These are phyloP conservation scores for Balaenoptera acutorostrata DNA, from an alignment of 2,113 vertebrate species.

Conservation along the genomic window DNA sequence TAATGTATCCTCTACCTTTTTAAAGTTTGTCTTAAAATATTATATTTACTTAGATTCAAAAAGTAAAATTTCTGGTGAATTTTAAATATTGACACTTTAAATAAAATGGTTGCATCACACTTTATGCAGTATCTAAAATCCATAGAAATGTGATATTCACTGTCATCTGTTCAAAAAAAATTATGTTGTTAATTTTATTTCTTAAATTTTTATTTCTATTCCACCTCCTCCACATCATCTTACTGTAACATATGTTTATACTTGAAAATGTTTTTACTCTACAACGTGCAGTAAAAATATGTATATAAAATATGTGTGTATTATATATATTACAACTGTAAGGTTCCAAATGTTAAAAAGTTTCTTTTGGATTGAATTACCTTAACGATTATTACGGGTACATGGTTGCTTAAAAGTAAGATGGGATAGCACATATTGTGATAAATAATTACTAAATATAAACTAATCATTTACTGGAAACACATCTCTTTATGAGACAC, in stretches of 20 bases:
- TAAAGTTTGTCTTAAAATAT: neutral
- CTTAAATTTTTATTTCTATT: neutral
- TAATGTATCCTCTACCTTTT: neutral
- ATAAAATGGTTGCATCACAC: neutral
- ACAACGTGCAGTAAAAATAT: neutral
- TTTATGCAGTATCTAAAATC: neutral
- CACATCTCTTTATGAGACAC: constrained; percentile 29
- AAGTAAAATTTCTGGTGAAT: neutral
- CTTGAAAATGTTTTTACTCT: neutral
- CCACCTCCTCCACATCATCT: neutral
- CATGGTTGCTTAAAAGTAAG: neutral
- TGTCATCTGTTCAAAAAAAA: neutral
- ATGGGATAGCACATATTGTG: neutral
- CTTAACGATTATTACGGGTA: neutral
- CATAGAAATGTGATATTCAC: neutral
- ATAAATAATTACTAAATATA: constrained; percentile 1
- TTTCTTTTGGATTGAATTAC: neutral
- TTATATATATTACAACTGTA: neutral
- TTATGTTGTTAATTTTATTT: neutral
- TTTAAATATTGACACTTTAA: neutral
- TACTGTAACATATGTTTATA: neutral
- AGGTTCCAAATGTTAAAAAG: neutral
- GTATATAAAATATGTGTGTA: neutral
- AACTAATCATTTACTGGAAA: constrained; percentile 13
- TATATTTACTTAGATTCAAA: neutral